Percentiles rank a stretch among this genome's conserved stretches.
phyloP scores from a whole-genome alignment of 2,888 invertebrate species.

The Sarcophaga caerulescens region DNA sequence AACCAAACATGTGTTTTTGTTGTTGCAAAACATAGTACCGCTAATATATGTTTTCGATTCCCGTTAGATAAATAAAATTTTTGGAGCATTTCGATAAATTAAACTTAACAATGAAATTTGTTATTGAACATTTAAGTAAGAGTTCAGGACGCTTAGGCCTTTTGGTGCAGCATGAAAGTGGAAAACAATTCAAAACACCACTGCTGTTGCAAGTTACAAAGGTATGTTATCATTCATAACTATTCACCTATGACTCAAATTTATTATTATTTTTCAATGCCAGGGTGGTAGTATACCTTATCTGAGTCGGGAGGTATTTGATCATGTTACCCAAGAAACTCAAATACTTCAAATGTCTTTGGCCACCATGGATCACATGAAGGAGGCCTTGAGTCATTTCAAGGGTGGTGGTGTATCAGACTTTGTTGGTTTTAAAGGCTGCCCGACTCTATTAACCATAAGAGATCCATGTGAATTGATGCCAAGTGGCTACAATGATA shows the following conservation, averaged over 20 bases:
- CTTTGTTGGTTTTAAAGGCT: slow-evolving; percentile 85
- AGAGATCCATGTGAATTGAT: slow-evolving; percentile 86
- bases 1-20: slow-evolving; percentile 26
- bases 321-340: slow-evolving; percentile 83
- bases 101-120: slow-evolving; percentile 86
- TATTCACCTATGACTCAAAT: not conserved
- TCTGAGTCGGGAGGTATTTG: slow-evolving; percentile 89
- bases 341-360: slow-evolving; percentile 88
- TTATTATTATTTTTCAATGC: slow-evolving; percentile 68
- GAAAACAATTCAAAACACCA: slow-evolving; percentile 86
- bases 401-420: slow-evolving; percentile 85
- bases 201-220: slow-evolving; percentile 87
- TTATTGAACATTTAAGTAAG: slow-evolving; percentile 83
- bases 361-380: slow-evolving; percentile 85
- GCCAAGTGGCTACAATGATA: slow-evolving; percentile 88
- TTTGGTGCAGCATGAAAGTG: slow-evolving; percentile 83
- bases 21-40: slow-evolving; percentile 12
- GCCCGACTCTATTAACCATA: slow-evolving; percentile 81
- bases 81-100: not conserved
- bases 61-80: slow-evolving; percentile 22
- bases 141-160: slow-evolving; percentile 87
- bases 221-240: slow-evolving; percentile 56
- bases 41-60: slow-evolving; percentile 45
- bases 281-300: slow-evolving; percentile 92
- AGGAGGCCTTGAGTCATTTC: slow-evolving; percentile 85